Percentiles rank a stretch among this genome's conserved stretches.
Conservation (phyloP, 2,888 invertebrate species). For the Stenolophus ochropezus region DNA sequence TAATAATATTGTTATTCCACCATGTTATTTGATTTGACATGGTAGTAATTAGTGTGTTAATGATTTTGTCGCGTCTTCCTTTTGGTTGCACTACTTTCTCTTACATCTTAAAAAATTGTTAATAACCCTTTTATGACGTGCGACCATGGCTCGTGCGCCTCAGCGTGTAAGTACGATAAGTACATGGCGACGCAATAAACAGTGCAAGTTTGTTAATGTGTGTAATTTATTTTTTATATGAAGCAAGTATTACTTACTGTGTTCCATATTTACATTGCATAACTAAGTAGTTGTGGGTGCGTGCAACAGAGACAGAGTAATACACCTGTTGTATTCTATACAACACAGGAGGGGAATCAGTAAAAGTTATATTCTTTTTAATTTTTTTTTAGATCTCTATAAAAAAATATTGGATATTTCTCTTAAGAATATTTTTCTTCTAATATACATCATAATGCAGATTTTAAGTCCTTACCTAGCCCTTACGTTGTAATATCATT, state of each 20-base stretch:
- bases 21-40: no score
- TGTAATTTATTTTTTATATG: constrained; percentile 63
- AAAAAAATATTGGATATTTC: no score
- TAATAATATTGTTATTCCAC: no score
- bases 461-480: no score
- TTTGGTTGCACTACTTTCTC: neutral
- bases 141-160: constrained; percentile 22
- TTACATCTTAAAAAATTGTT: neutral
- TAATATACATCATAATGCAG: no score
- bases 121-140: neutral
- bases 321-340: constrained; percentile 50
- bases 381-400: no score
- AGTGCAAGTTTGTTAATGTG: constrained; percentile 63
- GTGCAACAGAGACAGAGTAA: constrained; percentile 62
- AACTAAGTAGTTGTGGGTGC: constrained; percentile 63
- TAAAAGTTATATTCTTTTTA: neutral
- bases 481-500: no score
- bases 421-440: no score
- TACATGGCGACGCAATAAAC: constrained; percentile 47
- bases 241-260: constrained; percentile 61
- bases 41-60: no score
- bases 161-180: constrained; percentile 29
- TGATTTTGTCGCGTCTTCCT: neutral
- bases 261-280: constrained; percentile 63
- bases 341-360: neutral